Base-by-base conservation (phyloP, 2,888 invertebrate genomes). In the Pemphredon lugubris region DNA sequence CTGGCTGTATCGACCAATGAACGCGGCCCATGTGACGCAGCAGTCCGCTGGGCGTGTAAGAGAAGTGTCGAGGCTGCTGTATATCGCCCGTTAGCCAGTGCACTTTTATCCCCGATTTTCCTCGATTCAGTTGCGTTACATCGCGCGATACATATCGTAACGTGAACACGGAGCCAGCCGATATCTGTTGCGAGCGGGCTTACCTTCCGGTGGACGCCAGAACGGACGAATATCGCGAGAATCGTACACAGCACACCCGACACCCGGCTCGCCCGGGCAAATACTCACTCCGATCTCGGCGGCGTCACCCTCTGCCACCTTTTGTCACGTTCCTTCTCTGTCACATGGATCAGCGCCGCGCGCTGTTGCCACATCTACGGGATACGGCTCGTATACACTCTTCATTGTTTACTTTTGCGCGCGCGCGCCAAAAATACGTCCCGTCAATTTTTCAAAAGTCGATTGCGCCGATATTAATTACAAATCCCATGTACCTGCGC, bases 1-100 rank as follows among this genome's bases (percentile, higher is more conserved):
- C 76, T 77, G 84, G 88, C 88, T 89, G 81, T 90, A 90, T 90
- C 90, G 90, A 90, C 91, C 90, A 91, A 91, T 90, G 86, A 90
- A 81, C 86, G 86, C 76, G 79, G 87, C 87, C 90, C 90, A 90
- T 90, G 90, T 90, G 90, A 90, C 90, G 90, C 90, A 90, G 90
- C 88, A 85, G 82, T 83, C 82, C 79, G 82, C 83, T 84, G 85
- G 84, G 86, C 83, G 85, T 83, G 87, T 84, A 77, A 82, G 82
- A 81, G 70, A 69, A 71, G 78, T 81, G 72, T 81, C 80, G 73
- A 78, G n/a, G 71, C 81, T 78, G 61, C 68, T 71, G 79, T 71
- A 73, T 70, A 75, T 80, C 48, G 69, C 74, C 68, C 76, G 75
- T 63, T 71, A 54, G 48, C 63, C 48, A 60, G 45, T 68, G 69